Conservation (phyloP, 2,888 invertebrate species). For the Apeira syringaria region DNA sequence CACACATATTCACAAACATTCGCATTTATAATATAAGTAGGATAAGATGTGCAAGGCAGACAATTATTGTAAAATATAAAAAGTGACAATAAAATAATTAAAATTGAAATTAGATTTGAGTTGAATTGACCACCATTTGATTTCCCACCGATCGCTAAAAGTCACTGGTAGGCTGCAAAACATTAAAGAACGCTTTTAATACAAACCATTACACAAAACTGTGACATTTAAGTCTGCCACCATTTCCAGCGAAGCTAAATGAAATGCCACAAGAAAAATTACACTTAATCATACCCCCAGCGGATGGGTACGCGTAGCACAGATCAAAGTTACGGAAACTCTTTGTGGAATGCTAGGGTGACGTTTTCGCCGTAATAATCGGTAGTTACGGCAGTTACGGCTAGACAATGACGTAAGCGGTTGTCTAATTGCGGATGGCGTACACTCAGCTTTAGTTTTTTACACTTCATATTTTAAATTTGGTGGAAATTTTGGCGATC, state of each 20-base stretch:
- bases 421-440: slow-evolving; percentile 10
- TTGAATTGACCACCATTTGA: no score
- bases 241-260: slow-evolving; percentile 13
- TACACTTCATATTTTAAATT: no score
- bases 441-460: neutral
- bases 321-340: slow-evolving; percentile 21
- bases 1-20: no score
- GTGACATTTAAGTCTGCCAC: slow-evolving; percentile 2
- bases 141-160: no score
- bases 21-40: no score
- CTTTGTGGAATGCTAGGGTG: slow-evolving; percentile 9
- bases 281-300: slow-evolving; percentile 29
- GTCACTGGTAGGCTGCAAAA: no score
- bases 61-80: no score
- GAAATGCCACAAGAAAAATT: slow-evolving; percentile 28
- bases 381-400: slow-evolving; percentile 12
- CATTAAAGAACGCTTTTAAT: no score
- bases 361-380: slow-evolving; percentile 12
- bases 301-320: slow-evolving; percentile 11
- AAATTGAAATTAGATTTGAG: no score
- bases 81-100: no score
- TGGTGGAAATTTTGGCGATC: no score
- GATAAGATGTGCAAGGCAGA: no score
- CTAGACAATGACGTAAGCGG: slow-evolving; percentile 6
- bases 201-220: slow-evolving; percentile 5